Conservation (phyloP, 1,140 invertebrate genomes). For the Heliconius melpomene region DNA sequence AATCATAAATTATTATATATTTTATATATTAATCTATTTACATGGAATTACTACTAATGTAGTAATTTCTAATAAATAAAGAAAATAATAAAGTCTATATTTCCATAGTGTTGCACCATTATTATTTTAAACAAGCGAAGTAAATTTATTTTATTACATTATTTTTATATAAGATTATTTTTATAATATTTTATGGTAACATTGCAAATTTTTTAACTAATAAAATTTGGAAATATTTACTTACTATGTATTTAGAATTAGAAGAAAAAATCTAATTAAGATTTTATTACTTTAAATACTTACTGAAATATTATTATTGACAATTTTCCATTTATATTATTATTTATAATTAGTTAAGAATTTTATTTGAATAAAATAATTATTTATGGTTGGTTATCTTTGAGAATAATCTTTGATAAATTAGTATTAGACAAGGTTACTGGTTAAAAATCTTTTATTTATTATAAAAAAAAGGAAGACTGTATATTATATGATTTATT, state of each 20-base stretch:
- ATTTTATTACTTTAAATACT: background rate
- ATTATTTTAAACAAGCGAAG: background rate
- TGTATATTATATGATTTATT: background rate
- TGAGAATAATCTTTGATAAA: background rate
- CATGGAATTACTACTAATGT: background rate
- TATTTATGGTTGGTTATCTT: no score
- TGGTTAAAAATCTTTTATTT: background rate
- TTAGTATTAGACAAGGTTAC: background rate
- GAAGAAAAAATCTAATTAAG: background rate
- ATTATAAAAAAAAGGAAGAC: background rate
- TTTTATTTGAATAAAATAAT: background rate
- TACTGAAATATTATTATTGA: background rate
- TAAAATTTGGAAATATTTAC: conserved; percentile 1
- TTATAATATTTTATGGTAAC: background rate
- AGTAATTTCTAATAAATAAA: background rate
- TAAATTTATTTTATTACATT: background rate
- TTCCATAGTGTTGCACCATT: background rate
- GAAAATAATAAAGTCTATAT: background rate
- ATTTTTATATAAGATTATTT: background rate
- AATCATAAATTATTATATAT: background rate
- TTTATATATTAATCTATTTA: background rate
- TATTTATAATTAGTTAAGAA: background rate
- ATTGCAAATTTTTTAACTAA: background rate
- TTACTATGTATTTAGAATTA: background rate
- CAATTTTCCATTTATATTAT: background rate